Evolutionary conservation across 2,888 invertebrate genomes (phyloP).

Genomic region (Sphaerophoria rueppellii): DNA sequence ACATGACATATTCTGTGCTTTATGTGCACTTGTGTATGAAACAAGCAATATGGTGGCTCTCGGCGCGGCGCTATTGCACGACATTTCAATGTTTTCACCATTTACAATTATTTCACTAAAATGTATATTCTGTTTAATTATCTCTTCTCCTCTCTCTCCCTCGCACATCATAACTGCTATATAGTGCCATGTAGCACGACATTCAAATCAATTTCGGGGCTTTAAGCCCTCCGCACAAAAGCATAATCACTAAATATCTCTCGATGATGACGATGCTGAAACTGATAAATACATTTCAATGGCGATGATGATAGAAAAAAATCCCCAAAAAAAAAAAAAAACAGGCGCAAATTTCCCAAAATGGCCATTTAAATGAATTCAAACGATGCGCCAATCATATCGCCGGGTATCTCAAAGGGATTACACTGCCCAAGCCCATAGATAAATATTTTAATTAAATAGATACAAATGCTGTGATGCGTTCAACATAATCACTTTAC

Average conservation of each 20-base stretch:
- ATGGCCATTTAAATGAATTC: constrained; percentile 70
- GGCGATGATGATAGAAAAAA: constrained; percentile 55
- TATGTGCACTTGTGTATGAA: not conserved
- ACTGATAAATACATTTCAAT: constrained; percentile 20
- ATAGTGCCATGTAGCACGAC: constrained; percentile 14
- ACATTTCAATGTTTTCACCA: constrained; percentile 50
- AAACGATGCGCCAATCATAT: constrained; percentile 70
- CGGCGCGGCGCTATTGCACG: constrained; percentile 24
- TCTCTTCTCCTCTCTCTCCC: constrained; percentile 3
- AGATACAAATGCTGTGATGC: not conserved
- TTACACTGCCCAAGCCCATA: not conserved
- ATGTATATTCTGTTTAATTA: constrained; percentile 21
- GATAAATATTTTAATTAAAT: constrained; percentile 52
- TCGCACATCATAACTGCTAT: constrained; percentile 31
- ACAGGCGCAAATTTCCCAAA: constrained; percentile 67
- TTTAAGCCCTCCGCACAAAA: constrained; percentile 9
- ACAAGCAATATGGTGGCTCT: not conserved
- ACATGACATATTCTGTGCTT: constrained; percentile 45
- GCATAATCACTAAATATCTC: constrained; percentile 45
- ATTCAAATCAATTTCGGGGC: constrained; percentile 69
- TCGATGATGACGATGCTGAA: constrained; percentile 59
- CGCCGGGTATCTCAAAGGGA: not conserved
- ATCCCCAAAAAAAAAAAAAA: not conserved
- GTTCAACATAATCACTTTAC: constrained; percentile 60
- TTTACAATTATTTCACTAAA: constrained; percentile 35